Evolutionary conservation across 2,888 invertebrate genomes (phyloP).

Genomic region (Leptopilina syphax): DNA sequence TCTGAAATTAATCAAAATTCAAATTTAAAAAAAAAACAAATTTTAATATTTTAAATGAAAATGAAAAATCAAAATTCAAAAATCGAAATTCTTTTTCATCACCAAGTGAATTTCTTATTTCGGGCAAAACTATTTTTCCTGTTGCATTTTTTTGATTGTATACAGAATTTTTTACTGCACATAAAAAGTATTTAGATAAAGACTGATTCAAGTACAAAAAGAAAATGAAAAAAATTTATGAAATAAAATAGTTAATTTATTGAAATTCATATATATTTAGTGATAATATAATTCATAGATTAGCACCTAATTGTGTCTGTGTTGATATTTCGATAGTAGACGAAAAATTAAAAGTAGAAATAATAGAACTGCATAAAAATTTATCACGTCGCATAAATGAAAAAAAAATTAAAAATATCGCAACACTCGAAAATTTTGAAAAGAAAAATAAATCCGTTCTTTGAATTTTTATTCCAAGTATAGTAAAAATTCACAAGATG

Average conservation of each 20-base stretch:
- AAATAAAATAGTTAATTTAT: slow-evolving; percentile 9
- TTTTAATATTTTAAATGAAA: too few species aligned
- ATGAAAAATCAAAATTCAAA: too few species aligned
- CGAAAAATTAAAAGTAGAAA: neutral
- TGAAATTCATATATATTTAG: neutral
- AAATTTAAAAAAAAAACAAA: neutral
- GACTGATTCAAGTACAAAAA: neutral
- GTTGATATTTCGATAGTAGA: slow-evolving; percentile 1
- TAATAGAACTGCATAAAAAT: slow-evolving; percentile 15
- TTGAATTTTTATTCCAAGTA: neutral
- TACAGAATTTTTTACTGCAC: neutral
- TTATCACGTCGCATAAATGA: slow-evolving; percentile 14
- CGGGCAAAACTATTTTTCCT: neutral
- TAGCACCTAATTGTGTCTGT: neutral
- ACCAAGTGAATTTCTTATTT: neutral
- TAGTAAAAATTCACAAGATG: neutral
- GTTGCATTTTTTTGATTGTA: neutral
- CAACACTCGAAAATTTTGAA: slow-evolving; percentile 36
- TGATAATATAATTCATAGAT: slow-evolving; percentile 13
- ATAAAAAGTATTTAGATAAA: neutral
- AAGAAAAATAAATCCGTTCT: neutral
- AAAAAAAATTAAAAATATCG: neutral
- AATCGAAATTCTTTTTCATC: too few species aligned
- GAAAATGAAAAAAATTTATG: neutral
- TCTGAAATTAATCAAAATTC: too few species aligned